Evolutionary conservation across 2,888 invertebrate species (phyloP).

Genomic region (Nemapogon koenigi): DNA sequence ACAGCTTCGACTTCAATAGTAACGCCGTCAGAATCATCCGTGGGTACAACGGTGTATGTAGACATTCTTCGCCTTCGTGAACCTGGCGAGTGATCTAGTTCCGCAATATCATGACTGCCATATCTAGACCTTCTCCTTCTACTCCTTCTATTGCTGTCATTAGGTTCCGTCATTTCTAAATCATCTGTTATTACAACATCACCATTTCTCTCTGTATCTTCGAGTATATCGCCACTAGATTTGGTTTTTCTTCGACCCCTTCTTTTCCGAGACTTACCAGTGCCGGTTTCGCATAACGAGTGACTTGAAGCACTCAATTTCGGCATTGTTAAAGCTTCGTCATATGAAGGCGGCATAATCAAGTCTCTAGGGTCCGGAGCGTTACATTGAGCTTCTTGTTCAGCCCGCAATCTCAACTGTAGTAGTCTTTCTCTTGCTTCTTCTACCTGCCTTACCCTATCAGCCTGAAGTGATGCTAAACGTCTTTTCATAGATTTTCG

Average conservation of each 20-base stretch:
- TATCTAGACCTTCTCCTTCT: conserved; percentile 34
- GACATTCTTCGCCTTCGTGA: conserved; percentile 46
- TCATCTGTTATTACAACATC: conserved; percentile 37
- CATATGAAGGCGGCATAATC: conserved; percentile 76
- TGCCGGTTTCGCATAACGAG: conserved; percentile 54
- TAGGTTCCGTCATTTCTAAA: conserved; percentile 32
- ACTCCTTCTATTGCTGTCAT: conserved; percentile 26
- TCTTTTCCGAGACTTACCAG: conserved; percentile 43
- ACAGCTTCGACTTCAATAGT: conserved; percentile 43
- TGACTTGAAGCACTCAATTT: conserved; percentile 68
- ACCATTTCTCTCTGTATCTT: conserved; percentile 51
- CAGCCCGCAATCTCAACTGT: conserved; percentile 54
- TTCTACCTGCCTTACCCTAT: conserved; percentile 61
- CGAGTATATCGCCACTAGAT: conserved; percentile 55
- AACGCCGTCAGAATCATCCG: conserved; percentile 19
- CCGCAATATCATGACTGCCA: conserved; percentile 53
- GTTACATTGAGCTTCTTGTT: conserved; percentile 63
- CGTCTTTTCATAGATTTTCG: conserved; percentile 63
- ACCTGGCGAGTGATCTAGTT: conserved; percentile 50
- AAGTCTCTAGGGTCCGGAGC: conserved; percentile 74
- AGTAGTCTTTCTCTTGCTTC: conserved; percentile 65
- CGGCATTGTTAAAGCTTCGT: conserved; percentile 79
- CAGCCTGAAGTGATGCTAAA: conserved; percentile 49
- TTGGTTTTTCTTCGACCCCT: conserved; percentile 55
- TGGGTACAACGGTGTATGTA: conserved; percentile 24